Percentiles rank a stretch among this genome's conserved stretches.
phyloP scores from a whole-genome alignment of 2,797 vertebrate species.

The Channallabes apus region DNA sequence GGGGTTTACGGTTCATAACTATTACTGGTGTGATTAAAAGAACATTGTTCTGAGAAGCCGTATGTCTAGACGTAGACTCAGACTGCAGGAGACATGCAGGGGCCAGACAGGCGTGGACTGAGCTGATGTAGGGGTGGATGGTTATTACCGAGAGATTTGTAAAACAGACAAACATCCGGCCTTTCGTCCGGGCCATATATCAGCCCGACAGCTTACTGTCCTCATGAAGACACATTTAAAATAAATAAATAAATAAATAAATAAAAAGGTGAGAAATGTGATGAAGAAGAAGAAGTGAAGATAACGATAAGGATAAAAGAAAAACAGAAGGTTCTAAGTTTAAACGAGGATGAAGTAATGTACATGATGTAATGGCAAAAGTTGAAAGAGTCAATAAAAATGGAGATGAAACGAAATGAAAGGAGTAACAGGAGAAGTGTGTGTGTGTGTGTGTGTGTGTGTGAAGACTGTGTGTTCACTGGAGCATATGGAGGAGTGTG shows the following conservation, averaged over 20 bases:
- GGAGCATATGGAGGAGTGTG: neutral
- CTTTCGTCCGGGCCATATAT: neutral
- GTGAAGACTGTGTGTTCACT: neutral
- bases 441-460: neutral
- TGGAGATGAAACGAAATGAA: neutral
- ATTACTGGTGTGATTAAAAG: slow-evolving; percentile 1
- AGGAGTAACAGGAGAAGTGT: neutral
- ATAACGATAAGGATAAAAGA: neutral
- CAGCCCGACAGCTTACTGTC: neutral
- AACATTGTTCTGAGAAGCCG: neutral
- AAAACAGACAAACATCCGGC: slow-evolving; percentile 3
- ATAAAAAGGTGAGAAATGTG: neutral
- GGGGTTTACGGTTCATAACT: slow-evolving; percentile 3
- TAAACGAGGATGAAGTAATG: neutral
- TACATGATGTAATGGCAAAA: neutral
- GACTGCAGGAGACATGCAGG: neutral
- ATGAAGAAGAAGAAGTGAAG: neutral
- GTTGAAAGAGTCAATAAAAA: neutral
- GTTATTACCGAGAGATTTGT: neutral
- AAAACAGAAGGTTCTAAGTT: neutral
- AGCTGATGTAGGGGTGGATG: neutral
- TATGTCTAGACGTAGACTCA: neutral
- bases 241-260: no score
- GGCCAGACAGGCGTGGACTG: neutral
- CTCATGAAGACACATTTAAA: neutral